These are phyloP conservation scores for Ectemnius cavifrons DNA, from an alignment of 2,888 invertebrate genomes.

Conservation along the genomic window DNA sequence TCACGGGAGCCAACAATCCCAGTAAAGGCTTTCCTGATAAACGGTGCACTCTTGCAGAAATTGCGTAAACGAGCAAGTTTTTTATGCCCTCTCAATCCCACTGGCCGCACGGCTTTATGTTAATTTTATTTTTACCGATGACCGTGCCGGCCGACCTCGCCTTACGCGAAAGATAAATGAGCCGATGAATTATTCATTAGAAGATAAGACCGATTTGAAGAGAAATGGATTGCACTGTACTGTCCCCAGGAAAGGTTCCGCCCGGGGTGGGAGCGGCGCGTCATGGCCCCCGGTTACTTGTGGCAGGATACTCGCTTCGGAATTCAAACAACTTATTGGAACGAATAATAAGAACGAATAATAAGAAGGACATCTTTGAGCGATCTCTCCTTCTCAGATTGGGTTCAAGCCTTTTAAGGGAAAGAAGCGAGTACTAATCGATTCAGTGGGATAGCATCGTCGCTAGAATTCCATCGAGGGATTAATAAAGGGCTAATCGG, in stretches of 20 bases:
- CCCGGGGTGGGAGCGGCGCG: too few species aligned
- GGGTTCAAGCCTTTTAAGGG: too few species aligned
- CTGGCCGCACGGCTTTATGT: background rate
- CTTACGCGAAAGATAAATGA: slow-evolving; percentile 40
- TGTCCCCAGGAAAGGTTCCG: slow-evolving; percentile 7
- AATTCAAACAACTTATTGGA: too few species aligned
- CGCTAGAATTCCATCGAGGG: slow-evolving; percentile 4
- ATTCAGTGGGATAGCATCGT: too few species aligned
- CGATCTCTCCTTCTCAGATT: too few species aligned
- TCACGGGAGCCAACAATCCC: slow-evolving; percentile 7
- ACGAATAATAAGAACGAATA: too few species aligned
- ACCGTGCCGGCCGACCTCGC: slow-evolving; percentile 23
- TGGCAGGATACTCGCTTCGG: too few species aligned
- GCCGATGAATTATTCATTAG: slow-evolving; percentile 55
- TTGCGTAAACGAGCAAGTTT: slow-evolving; percentile 15
- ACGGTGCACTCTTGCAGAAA: slow-evolving; percentile 8
- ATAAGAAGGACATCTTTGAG: too few species aligned
- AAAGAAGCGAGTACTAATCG: too few species aligned
- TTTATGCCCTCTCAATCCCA: slow-evolving; percentile 13
- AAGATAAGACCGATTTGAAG: slow-evolving; percentile 53
- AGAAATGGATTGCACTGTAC: slow-evolving; percentile 43
- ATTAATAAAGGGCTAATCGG: slow-evolving; percentile 57
- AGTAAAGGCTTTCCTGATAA: slow-evolving; percentile 16
- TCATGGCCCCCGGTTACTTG: background rate
- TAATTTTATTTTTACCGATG: slow-evolving; percentile 52